These are phyloP conservation scores for Haliclona indistincta DNA, from an alignment of 37 sponge, comb jelly and placozoan species.

Conservation along the genomic window DNA sequence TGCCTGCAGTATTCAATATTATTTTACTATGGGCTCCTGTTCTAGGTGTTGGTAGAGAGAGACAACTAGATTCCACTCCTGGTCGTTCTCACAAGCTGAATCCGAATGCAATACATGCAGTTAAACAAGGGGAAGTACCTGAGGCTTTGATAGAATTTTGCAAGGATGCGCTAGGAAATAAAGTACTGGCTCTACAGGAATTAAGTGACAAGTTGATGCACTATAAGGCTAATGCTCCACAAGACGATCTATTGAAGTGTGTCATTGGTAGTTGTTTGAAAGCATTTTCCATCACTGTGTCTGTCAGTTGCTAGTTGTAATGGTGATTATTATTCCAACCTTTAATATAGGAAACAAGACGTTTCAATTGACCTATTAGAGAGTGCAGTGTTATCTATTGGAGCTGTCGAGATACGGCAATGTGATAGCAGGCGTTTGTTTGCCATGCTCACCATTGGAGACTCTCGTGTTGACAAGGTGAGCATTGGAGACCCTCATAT, in stretches of 20 bases:
- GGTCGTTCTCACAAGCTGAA: background rate
- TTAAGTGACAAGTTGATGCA: constrained; percentile 39
- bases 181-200: constrained; percentile 41
- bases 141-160: constrained; percentile 25
- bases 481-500: background rate
- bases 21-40: background rate
- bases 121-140: background rate
- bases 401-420: constrained; percentile 36
- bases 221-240: constrained; percentile 3
- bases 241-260: constrained; percentile 8
- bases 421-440: constrained; percentile 11
- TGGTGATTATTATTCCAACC: background rate
- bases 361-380: constrained; percentile 15
- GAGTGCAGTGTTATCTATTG: background rate
- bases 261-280: background rate
- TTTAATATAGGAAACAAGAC: background rate
- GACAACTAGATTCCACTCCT: background rate
- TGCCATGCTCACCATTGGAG: constrained; percentile 14
- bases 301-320: background rate
- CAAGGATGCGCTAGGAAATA: constrained; percentile 23
- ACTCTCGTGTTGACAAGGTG: background rate
- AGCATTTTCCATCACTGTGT: background rate
- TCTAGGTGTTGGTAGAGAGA: background rate
- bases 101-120: background rate
- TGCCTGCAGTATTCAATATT: too few relatives aligned